A percentile compares a stretch with the other conserved stretches of the same genome.
Conservation (phyloP, 2,113 vertebrate genomes). For the Pterocles gutturalis region DNA sequence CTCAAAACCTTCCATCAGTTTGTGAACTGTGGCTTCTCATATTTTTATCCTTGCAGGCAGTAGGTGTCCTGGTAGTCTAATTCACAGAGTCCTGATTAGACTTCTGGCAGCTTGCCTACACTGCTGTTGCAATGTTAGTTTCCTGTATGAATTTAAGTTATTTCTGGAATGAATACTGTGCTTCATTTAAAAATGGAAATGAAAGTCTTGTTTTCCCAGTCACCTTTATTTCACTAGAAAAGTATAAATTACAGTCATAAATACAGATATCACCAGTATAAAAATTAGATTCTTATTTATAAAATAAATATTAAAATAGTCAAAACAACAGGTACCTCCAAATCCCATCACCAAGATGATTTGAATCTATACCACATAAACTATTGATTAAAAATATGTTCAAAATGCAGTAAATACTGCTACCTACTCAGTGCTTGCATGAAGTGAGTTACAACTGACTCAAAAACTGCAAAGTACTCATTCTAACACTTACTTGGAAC, state of each 20-base stretch:
- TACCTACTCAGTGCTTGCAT: slow-evolving; percentile 11
- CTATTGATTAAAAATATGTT: slow-evolving; percentile 19
- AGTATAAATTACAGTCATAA: slow-evolving; percentile 80
- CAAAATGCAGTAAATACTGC: slow-evolving; percentile 70
- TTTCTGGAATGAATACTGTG: neutral
- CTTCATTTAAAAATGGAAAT: neutral
- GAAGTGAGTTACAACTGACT: neutral
- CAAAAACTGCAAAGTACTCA: neutral
- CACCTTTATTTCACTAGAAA: slow-evolving; percentile 83
- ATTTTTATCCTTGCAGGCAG: neutral
- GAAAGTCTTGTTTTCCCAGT: slow-evolving; percentile 46
- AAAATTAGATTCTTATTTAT: slow-evolving; percentile 72
- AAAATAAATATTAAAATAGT: slow-evolving; percentile 76
- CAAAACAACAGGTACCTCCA: slow-evolving; percentile 51
- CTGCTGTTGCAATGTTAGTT: neutral
- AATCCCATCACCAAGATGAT: slow-evolving; percentile 55
- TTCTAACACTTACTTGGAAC: neutral
- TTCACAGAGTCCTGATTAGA: neutral
- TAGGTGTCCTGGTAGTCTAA: neutral
- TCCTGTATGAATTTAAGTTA: neutral
- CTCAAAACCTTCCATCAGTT: neutral
- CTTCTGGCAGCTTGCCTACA: neutral
- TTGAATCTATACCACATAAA: slow-evolving; percentile 38
- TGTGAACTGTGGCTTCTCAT: neutral
- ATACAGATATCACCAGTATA: slow-evolving; percentile 78